Base-by-base conservation (phyloP, 2,797 vertebrate species). In the Coregonus suidteri region DNA sequence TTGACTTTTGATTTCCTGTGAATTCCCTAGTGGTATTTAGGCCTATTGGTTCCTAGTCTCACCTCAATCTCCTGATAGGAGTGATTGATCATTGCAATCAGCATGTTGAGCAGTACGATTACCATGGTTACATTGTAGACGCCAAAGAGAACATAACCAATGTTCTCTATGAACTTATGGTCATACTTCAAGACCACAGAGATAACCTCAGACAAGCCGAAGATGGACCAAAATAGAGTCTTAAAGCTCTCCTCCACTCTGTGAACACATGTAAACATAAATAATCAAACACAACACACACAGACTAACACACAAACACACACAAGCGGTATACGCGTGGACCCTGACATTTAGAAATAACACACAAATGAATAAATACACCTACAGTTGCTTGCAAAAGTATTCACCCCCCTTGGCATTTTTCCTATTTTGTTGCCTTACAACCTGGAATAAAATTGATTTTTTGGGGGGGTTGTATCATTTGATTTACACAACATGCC, bases 31-130 rank as follows among this genome's bases (percentile, higher is more conserved):
- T 18, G 53, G 35, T 54, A 34, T 59, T 41, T 18, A 56, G 18
- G 56, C n/a, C 18, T 62, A 34, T 67, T 67, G 30, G 30, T 34
- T 67, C 20, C 31, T 37, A 5, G 15, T 53, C 92, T 93, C 89
- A 96, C 95, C 95, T 96, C 95, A 11, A 96, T 96, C 88, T 96
- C 95, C 92, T 96, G 95, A 81, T 96, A 96, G 11, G 95, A 96
- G 90, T 95, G 95, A 91, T 96, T 96, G 90, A 96, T 96, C 95
- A 96, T 96, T 88, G 95, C 95, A 89, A 96, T 96, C 35, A 96
- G 86, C 95, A 96, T 96, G 67, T 96, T 96, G 73, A 96, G 95
- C 82, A 96, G 91, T 54, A 96, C 95, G 9, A 96, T 95, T 84
- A 96, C 95, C 95, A 96, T 96, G n/a, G 94, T 96, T 84, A 96